Conservation (phyloP, 1,140 invertebrate genomes). For the Zaprionus capensis region DNA sequence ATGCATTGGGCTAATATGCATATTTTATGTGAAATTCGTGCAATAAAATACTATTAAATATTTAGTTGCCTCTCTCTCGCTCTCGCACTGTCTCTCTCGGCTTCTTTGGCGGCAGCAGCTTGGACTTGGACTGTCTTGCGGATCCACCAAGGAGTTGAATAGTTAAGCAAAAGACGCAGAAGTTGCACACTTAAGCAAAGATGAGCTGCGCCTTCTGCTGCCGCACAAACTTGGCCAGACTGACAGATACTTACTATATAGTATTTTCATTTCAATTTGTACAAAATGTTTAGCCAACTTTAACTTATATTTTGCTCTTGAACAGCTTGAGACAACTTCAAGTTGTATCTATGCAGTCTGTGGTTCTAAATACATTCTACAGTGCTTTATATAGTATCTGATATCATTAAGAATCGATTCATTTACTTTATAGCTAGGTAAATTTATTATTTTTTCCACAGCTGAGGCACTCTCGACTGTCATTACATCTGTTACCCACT, state of each 20-base stretch:
- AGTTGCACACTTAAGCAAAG: conserved; percentile 38
- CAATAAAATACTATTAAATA: conserved; percentile 84
- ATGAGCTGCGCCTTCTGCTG: conserved; percentile 12
- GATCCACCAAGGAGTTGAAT: conserved; percentile 48
- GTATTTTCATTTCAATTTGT: conserved; percentile 6
- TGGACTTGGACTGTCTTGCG: conserved; percentile 34
- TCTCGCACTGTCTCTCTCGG: conserved; percentile 34
- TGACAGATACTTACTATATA: not conserved
- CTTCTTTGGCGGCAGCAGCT: too few species aligned
- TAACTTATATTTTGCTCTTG: not conserved
- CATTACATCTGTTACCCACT: conserved; percentile 30
- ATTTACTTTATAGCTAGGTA: not conserved
- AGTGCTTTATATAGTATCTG: not conserved
- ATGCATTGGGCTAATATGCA: conserved; percentile 81
- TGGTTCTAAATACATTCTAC: too few species aligned
- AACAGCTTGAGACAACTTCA: conserved; percentile 2
- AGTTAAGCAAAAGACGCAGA: conserved; percentile 36
- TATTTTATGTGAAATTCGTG: conserved; percentile 83
- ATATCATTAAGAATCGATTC: conserved; percentile 6
- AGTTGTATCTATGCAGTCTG: not conserved
- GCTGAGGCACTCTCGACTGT: conserved; percentile 10
- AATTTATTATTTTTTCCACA: conserved; percentile 3
- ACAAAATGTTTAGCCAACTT: too few species aligned
- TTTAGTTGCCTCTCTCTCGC: conserved; percentile 68
- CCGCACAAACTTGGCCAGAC: not conserved